Evolutionary conservation across 2,113 vertebrate genomes (phyloP).

Genomic region (Globicephala melas): DNA sequence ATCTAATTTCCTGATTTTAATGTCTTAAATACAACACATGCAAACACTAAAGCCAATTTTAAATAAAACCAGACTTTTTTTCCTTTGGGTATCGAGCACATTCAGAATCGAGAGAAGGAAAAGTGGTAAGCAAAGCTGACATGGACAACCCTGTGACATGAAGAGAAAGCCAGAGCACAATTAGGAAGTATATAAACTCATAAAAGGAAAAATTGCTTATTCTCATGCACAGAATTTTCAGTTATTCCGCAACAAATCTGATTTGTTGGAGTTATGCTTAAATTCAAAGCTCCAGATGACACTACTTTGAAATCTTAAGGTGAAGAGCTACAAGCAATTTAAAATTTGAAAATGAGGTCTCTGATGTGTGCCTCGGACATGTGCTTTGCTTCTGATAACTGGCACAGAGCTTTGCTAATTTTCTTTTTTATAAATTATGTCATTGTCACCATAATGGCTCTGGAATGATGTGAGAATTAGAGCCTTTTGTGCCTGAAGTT

Average conservation of each 20-base stretch:
- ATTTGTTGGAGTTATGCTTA: neutral
- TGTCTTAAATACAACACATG: conserved; percentile 67
- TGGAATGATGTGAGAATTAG: neutral
- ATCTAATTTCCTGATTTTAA: conserved; percentile 64
- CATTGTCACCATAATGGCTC: neutral
- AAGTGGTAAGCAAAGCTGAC: neutral
- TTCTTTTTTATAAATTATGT: conserved; percentile 12
- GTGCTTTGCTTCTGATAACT: neutral
- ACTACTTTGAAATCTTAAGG: neutral
- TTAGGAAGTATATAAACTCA: neutral
- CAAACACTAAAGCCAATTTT: conserved; percentile 45
- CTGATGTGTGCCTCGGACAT: neutral
- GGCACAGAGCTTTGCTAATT: conserved; percentile 25
- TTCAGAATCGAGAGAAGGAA: neutral
- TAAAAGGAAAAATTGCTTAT: neutral
- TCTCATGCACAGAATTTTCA: neutral
- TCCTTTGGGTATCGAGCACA: neutral
- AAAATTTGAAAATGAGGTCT: neutral
- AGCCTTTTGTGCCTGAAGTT: conserved; percentile 37
- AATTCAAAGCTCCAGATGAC: neutral
- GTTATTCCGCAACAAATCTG: neutral
- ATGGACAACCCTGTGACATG: neutral
- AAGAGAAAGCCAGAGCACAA: neutral
- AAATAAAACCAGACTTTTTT: conserved; percentile 42
- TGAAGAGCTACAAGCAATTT: neutral